A percentile compares a stretch with the other conserved stretches of the same genome.
These are phyloP conservation scores for Microtus oregoni DNA, from an alignment of 2,113 vertebrate genomes.

Conservation along the genomic window DNA sequence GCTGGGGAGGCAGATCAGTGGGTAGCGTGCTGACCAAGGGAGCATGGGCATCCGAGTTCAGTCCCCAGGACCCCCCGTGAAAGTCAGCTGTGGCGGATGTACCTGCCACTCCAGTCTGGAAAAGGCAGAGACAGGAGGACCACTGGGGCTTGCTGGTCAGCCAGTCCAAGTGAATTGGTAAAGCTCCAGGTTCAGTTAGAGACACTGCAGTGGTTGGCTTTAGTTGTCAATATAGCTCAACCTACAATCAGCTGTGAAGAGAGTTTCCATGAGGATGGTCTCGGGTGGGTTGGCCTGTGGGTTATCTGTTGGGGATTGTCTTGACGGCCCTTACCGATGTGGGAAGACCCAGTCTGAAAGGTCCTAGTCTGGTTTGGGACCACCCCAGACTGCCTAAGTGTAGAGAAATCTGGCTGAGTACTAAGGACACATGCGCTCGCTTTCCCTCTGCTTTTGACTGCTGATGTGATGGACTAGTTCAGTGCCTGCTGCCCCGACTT, in stretches of 20 bases:
- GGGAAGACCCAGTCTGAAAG: neutral
- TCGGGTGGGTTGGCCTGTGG: neutral
- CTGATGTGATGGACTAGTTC: neutral
- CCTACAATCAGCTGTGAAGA: neutral
- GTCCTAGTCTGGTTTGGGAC: neutral
- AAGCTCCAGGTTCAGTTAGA: neutral
- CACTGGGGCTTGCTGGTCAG: neutral
- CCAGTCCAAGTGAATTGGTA: neutral
- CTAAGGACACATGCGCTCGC: accelerated
- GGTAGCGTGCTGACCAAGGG: neutral
- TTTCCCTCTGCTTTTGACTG: too few species aligned
- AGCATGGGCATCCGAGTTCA: neutral
- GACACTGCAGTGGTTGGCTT: too few species aligned
- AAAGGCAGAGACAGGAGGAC: neutral
- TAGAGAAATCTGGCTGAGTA: neutral
- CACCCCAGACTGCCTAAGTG: neutral
- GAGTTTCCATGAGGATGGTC: too few species aligned
- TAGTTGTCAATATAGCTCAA: neutral
- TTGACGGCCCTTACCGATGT: too few species aligned
- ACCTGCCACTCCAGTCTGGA: neutral
- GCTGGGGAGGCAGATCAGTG: neutral
- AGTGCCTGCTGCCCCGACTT: neutral
- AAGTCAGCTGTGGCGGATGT: neutral
- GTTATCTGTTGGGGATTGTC: neutral
- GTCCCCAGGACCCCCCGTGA: neutral